Base-by-base conservation (phyloP, 2,797 vertebrate genomes). In the Pangasius larnaudii region DNA sequence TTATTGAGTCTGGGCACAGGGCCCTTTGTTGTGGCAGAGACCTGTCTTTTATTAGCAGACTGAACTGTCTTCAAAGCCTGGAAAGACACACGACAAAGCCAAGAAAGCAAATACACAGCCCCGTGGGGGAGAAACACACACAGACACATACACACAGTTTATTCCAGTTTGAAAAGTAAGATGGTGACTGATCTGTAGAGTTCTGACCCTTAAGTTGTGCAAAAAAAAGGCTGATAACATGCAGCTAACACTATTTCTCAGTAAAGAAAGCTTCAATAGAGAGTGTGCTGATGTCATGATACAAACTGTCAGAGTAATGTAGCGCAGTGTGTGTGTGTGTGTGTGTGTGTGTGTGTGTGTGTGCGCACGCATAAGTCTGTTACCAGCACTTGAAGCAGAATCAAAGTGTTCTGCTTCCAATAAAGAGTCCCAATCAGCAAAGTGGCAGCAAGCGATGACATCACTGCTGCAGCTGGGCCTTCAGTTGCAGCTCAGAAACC, bases 401-500 rank as follows among this genome's bases (percentile, higher is more conserved):
- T 96, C 94, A 95, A 96, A 96, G 94, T 92, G 92, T 93, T 97
- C 97, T 98, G 97, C 96, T 97, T 98, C 96, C 95, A 97, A 98
- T 97, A 97, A 95, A 95, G 94, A 95, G 93, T 94, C 94, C 96
- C 96, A 96, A 97, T 98, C 97, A 97, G 97, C 95, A 96, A 97
- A 97, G 97, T 97, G 95, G 96, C 96, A 95, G 95, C 96, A 94
- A 94, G 91, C 91, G 92, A 96, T 98, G 97, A 98, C 97, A 96
- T 98, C 97, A 98, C 93, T 97, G 97, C 92, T 94, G 96, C 97
- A 98, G 97, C 97, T 97, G 97, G 94, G 95, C 94, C 93, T 96
- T 97, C 95, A 95, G 94, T 93, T 95, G 94, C 93, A 95, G 93
- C 92, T 92, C 93, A 95, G 93, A 95, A 91, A 95, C 58, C 84